These are phyloP conservation scores for Stratiomys singularior DNA, from an alignment of 2,888 invertebrate species.

Conservation along the genomic window DNA sequence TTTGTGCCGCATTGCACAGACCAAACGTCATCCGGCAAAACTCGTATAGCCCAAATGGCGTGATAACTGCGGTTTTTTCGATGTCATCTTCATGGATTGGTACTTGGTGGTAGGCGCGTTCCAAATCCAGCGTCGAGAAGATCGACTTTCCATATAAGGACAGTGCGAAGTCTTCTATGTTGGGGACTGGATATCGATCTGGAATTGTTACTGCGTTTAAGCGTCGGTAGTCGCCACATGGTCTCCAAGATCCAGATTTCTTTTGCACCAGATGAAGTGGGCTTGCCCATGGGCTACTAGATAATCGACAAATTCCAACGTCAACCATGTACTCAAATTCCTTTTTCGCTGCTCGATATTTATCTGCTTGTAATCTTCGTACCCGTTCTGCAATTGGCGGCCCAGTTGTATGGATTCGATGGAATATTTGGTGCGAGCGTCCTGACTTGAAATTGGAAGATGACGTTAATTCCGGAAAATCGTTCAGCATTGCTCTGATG, in stretches of 20 bases:
- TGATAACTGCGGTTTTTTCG: constrained; percentile 57
- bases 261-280: constrained; percentile 59
- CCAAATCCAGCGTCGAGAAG: constrained; percentile 56
- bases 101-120: constrained; percentile 58
- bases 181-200: constrained; percentile 10
- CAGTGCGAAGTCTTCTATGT: constrained; percentile 36
- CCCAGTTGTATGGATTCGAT: constrained; percentile 28
- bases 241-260: constrained; percentile 55
- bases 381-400: constrained; percentile 5
- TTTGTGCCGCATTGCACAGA: constrained; percentile 59
- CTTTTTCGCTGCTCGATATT: constrained; percentile 15
- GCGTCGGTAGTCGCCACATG: constrained; percentile 58
- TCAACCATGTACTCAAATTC: constrained; percentile 53
- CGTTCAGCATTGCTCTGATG: background rate
- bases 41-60: constrained; percentile 60
- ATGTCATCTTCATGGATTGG: constrained; percentile 56
- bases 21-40: constrained; percentile 59
- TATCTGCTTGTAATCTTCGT: constrained; percentile 13
- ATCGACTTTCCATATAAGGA: constrained; percentile 54
- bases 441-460: background rate
- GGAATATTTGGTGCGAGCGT: constrained; percentile 17
- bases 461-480: background rate
- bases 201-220: constrained; percentile 54
- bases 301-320: constrained; percentile 62
- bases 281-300: constrained; percentile 61